Conservation (phyloP, 1,140 invertebrate species). For the Dinoponera quadriceps region DNA sequence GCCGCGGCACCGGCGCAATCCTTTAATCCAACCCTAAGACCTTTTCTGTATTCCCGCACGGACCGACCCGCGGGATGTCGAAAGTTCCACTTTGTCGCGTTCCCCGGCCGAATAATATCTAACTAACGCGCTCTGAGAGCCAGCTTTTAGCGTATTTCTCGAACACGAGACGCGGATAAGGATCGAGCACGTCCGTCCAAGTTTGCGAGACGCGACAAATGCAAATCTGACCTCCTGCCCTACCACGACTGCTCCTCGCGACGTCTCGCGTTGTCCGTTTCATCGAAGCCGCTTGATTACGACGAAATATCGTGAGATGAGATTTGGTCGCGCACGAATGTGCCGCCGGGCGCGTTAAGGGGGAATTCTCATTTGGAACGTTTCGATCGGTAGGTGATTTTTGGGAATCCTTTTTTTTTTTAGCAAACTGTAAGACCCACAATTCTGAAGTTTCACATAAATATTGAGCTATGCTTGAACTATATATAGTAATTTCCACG, state of each 20-base stretch:
- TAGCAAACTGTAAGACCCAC: no score
- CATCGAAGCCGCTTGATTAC: not conserved
- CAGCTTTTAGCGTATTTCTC: constrained; percentile 24
- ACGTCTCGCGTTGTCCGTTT: not conserved
- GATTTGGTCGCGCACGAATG: no score
- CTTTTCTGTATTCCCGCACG: constrained; percentile 53
- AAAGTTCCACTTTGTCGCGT: constrained; percentile 51
- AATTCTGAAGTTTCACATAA: no score
- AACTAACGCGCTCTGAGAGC: constrained; percentile 17
- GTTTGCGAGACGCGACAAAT: constrained; percentile 34
- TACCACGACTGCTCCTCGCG: not conserved
- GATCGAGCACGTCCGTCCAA: constrained; percentile 35
- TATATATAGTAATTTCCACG: no score
- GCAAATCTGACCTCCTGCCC: not conserved
- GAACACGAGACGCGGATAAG: not conserved
- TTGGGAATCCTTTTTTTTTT: no score
- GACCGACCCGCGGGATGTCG: constrained; percentile 52
- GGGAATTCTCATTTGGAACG: no score
- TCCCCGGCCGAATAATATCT: constrained; percentile 42
- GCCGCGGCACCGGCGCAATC: constrained; percentile 49
- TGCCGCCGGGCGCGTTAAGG: no score
- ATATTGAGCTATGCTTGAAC: no score
- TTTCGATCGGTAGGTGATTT: no score
- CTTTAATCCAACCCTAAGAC: constrained; percentile 68
- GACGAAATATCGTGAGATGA: constrained; percentile 3